Evolutionary conservation across 2,888 invertebrate genomes (phyloP).

Genomic region (Polymixis lichenea): DNA sequence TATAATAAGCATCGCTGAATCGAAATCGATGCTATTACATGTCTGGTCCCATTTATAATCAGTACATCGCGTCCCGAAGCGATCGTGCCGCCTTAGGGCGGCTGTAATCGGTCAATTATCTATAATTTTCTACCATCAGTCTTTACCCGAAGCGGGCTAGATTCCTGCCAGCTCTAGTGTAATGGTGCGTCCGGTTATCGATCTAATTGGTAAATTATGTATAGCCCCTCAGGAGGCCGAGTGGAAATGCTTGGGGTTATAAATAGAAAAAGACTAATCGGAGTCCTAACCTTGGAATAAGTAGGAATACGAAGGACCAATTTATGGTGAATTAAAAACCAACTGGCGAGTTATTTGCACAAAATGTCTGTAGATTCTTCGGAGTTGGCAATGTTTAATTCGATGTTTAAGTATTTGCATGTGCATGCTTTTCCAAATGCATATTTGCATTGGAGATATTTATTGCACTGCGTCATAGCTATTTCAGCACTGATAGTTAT

Average conservation of each 20-base stretch:
- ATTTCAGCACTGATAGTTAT: neutral
- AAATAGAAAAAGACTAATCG: constrained; percentile 37
- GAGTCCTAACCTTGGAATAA: constrained; percentile 17
- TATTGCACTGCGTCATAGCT: neutral
- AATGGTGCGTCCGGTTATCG: constrained; percentile 81
- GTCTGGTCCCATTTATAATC: constrained; percentile 88
- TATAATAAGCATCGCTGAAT: constrained; percentile 89
- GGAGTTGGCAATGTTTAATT: neutral
- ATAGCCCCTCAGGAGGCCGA: constrained; percentile 67
- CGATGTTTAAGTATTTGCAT: no score
- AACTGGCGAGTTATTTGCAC: neutral
- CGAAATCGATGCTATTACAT: constrained; percentile 89
- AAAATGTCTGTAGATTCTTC: neutral
- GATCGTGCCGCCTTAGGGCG: constrained; percentile 77
- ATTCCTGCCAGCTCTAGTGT: constrained; percentile 78
- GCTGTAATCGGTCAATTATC: constrained; percentile 88
- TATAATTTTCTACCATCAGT: constrained; percentile 90
- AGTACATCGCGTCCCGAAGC: constrained; percentile 82
- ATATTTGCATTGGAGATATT: neutral
- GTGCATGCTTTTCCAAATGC: neutral
- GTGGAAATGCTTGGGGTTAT: constrained; percentile 29
- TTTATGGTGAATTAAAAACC: constrained; percentile 2
- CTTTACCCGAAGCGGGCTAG: constrained; percentile 84
- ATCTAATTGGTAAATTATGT: constrained; percentile 87
- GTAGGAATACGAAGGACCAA: neutral